Conservation (phyloP, 2,888 invertebrate species). For the Marronus borbonicus region DNA sequence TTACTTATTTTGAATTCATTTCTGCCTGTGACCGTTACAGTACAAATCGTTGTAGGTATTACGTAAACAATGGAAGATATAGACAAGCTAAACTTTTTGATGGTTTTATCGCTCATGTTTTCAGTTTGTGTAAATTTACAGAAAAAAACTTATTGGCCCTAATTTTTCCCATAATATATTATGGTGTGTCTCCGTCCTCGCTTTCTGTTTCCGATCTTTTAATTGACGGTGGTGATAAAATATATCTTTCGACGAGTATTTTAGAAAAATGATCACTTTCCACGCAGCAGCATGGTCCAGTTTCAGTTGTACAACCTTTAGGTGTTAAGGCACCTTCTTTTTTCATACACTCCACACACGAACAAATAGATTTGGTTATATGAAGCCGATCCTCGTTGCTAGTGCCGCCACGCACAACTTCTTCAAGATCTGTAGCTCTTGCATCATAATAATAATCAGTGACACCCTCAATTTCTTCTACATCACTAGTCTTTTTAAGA, state of each 20-base stretch:
- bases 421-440: neutral
- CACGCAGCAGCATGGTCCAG: conserved; percentile 23
- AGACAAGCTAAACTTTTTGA: neutral
- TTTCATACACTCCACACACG: neutral
- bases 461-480: neutral
- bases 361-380: conserved; percentile 2
- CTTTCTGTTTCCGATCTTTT: neutral
- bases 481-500: neutral
- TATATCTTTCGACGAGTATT: conserved; percentile 13
- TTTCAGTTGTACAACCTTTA: conserved; percentile 14
- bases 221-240: neutral
- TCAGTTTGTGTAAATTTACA: too few species aligned
- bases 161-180: too few species aligned
- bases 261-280: conserved; percentile 11
- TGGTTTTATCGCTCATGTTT: too few species aligned
- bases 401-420: neutral
- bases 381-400: neutral
- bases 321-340: neutral
- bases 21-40: too few species aligned
- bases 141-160: too few species aligned
- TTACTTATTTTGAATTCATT: too few species aligned
- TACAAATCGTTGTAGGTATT: too few species aligned
- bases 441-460: neutral
- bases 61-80: too few species aligned
- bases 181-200: too few species aligned